Evolutionary conservation across 2,888 invertebrate genomes (phyloP), one percentile per base, ranked within the genome.

Genomic region (Heliconius cydno): DNA sequence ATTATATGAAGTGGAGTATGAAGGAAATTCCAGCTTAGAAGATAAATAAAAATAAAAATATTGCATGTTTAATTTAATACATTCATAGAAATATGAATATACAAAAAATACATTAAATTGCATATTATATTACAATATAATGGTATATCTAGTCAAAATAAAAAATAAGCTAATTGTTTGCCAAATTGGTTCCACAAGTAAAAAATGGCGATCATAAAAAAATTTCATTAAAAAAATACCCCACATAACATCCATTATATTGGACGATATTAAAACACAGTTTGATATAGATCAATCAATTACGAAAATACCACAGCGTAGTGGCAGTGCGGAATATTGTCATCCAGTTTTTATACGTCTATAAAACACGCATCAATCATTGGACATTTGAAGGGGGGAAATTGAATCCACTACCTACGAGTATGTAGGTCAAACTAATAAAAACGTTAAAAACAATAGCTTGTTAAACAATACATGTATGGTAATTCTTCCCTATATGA

Each of bases 381-480:
- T 30, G 73, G 73, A 60, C 73, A n/a, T 73, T 60, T n/a, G 25
- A 73, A 60, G 57, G 60, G 57, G 72, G 73, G 13, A 34, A 73
- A 73, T 73, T 60, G 60, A 73, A 60, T 60, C 60, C 34, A 34
- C 28, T 65, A 30, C 15, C 57, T 60, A 34, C 34, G 34, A 34
- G 34, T 34, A 73, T 73, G n/a, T 73, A 73, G 73, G 73, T 60
- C 73, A 60, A 73, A 60, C 10, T 73, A 73, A 73, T 73, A 73
- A 73, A 73, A 73, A 3, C 73, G 34, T 60, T 67, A 46, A 67
- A 63, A 76, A 66, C 73, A 73, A 73, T 60, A 73, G 60, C 60
- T 28, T 10, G 15, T 1, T 34, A 52, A 19, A 77, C 67, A 77
- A 25, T 5, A 15, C 15, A 30, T 77, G 28, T 34, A 38, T n/a